These are phyloP conservation scores for Mythimna pallens DNA, from an alignment of 2,888 invertebrate genomes.

Conservation along the genomic window DNA sequence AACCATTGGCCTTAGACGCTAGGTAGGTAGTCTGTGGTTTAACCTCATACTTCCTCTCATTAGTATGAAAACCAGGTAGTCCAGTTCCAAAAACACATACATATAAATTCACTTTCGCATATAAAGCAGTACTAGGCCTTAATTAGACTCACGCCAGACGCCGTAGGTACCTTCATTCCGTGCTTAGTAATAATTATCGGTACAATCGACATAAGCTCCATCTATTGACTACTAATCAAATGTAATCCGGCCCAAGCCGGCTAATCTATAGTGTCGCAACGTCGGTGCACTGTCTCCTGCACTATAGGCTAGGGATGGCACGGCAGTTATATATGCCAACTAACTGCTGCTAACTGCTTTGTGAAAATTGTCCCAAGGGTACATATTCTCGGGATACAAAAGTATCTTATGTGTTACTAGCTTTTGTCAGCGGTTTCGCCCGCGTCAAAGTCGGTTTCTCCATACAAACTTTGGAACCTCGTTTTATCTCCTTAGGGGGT, in stretches of 20 bases:
- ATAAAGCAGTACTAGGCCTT: conserved; percentile 40
- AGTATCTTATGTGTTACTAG: too few species aligned
- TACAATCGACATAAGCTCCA: conserved; percentile 64
- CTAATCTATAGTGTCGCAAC: conserved; percentile 64
- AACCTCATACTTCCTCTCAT: conserved; percentile 19
- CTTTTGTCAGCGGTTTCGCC: too few species aligned
- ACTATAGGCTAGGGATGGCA: conserved; percentile 59
- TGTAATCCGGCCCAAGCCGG: conserved; percentile 71
- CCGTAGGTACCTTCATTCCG: conserved; percentile 46
- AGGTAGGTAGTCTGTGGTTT: not conserved
- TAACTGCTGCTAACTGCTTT: too few species aligned
- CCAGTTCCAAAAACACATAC: conserved; percentile 40
- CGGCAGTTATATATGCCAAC: not conserved
- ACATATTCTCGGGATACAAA: too few species aligned
- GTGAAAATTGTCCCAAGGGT: too few species aligned
- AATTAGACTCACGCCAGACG: conserved; percentile 62
- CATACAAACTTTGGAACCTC: too few species aligned
- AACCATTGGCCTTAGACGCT: not conserved
- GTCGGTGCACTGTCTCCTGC: conserved; percentile 58
- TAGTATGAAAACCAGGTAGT: conserved; percentile 30
- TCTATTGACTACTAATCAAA: conserved; percentile 79
- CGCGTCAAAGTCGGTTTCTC: too few species aligned
- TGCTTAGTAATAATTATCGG: conserved; percentile 69
- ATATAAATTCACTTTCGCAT: conserved; percentile 62
- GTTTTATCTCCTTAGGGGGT: too few species aligned